phyloP scores from a whole-genome alignment of 64 coral and sea anemone species.

The Dendrophyllia cribrosa region DNA sequence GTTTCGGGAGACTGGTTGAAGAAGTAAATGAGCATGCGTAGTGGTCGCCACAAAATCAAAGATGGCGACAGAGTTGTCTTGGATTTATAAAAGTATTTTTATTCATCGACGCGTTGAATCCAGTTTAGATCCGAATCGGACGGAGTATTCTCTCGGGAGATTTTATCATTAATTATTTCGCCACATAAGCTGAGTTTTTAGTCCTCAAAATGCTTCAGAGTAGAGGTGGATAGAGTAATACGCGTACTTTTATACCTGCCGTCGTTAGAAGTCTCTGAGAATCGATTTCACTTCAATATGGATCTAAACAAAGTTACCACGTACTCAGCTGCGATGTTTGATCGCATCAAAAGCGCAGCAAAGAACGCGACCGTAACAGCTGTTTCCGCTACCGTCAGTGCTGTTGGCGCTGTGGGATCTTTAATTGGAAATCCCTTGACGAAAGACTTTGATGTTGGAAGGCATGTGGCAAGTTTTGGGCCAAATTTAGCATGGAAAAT shows the following conservation, averaged over 20 bases:
- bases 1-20: not conserved
- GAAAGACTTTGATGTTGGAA: conserved; percentile 89
- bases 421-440: conserved; percentile 88
- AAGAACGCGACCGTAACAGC: conserved; percentile 84
- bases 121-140: not conserved
- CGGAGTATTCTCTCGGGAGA: not conserved
- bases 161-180: not conserved
- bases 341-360: conserved; percentile 77
- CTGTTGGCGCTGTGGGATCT: conserved; percentile 82
- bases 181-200: not conserved
- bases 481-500: conserved; percentile 93
- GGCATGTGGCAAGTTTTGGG: conserved; percentile 92
- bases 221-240: not conserved
- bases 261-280: not conserved
- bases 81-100: conserved; percentile 18
- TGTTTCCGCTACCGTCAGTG: conserved; percentile 68
- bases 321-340: conserved; percentile 70
- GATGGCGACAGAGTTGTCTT: conserved; percentile 30
- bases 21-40: not conserved
- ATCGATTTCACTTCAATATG: not conserved
- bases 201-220: not conserved
- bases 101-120: not conserved
- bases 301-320: conserved; percentile 59
- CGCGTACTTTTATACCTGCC: no score
- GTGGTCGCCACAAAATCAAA: not conserved